Evolutionary conservation across 2,888 invertebrate species (phyloP).

Genomic region (Bombyx huttoni): DNA sequence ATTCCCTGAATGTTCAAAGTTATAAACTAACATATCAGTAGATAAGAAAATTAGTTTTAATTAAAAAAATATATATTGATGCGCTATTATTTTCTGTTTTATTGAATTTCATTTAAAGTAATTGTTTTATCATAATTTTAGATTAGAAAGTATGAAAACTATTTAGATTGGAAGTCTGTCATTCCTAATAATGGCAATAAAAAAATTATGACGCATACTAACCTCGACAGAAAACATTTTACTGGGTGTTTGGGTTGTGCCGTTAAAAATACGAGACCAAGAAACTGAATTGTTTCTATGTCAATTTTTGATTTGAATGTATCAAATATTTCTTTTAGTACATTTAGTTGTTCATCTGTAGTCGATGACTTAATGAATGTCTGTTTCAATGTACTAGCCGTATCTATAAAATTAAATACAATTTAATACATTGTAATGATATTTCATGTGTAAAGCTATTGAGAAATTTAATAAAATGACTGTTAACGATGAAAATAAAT

Average conservation of each 20-base stretch:
- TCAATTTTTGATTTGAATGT: conserved; percentile 9
- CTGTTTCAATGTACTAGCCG: conserved; percentile 13
- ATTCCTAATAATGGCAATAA: too few species aligned
- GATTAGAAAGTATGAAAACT: too few species aligned
- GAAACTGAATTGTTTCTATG: conserved; percentile 20
- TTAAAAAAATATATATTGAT: too few species aligned
- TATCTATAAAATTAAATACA: conserved; percentile 16
- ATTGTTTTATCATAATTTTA: too few species aligned
- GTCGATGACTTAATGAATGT: conserved; percentile 22
- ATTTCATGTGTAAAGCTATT: too few species aligned
- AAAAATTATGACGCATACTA: conserved; percentile 5
- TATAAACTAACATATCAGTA: too few species aligned
- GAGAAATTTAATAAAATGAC: neutral
- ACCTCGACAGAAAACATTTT: conserved; percentile 51
- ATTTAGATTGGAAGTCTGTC: too few species aligned
- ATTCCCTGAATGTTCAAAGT: too few species aligned
- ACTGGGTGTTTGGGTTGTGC: conserved; percentile 52
- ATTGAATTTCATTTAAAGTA: too few species aligned
- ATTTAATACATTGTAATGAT: too few species aligned
- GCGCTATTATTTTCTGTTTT: too few species aligned
- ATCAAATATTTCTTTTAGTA: conserved; percentile 29
- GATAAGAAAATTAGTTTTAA: too few species aligned
- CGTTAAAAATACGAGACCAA: conserved; percentile 35
- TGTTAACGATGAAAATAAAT: neutral
- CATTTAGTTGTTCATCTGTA: conserved; percentile 35